Base-by-base conservation (phyloP, 2,113 vertebrate species). In the Mirza zaza region DNA sequence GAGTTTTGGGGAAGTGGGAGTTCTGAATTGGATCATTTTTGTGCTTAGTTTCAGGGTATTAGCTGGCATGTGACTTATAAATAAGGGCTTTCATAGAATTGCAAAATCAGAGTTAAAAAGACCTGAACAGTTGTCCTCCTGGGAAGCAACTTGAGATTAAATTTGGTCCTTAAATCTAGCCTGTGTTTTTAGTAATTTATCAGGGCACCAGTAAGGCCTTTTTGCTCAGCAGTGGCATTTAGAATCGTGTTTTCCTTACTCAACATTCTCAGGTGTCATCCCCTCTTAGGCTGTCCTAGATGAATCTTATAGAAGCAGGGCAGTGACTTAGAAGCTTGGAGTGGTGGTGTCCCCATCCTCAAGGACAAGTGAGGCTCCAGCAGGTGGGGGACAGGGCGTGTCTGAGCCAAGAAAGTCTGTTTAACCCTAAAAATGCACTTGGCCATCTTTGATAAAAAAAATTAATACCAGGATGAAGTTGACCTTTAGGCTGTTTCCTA, bases 401-500 rank as follows among this genome's bases (percentile, higher is more conserved):
- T 68, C 50, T 17, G 27, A 70, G 79, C 23, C 70, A 1, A 80
- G 50, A 75, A 70, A 82, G 14, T 61, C 88, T 73, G 2, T 82
- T 96, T 95, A 95, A 57, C 73, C 93, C 94, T 9, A 1, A 97
- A 98, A 97, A 96, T 48, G 90, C 96, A 92, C 95, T 97, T 73
- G 84, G 65, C 34, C 5, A 83, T 95, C 94, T 92, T 90, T 91
- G 86, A 97, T 98, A 95, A 97, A 98, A 98, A 63, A 98, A 97
- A 98, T 97, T 94, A 98, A 98, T 97, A 65, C 61, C 4, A 57
- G 86, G 86, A 52, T 36, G 57, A 93, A 0, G 1, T 75, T 12
- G 17, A 93, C 96, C 89, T 98, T 98, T 97, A n/a, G 48, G n/a
- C 83, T 91, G 87, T 93, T 95, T 95, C 70, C 95, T 96, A 93